Evolutionary conservation across 1,140 invertebrate species (phyloP), one percentile per base, ranked within the genome.

Genomic region (Drosophila eugracilis): DNA sequence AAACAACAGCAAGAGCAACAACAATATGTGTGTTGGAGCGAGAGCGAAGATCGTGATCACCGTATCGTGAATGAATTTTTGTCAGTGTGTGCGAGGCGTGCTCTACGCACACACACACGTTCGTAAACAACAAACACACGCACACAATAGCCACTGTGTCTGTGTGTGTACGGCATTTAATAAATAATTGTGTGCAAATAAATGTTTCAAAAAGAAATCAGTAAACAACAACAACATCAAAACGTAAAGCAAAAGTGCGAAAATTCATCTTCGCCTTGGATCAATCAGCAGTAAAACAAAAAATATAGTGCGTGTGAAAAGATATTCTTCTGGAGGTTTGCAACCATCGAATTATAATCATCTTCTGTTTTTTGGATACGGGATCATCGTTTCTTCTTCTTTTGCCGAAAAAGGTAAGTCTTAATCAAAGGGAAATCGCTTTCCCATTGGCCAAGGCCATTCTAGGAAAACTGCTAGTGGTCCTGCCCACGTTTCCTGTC

Each of bases 61-160:
- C 80, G 79, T 84, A 65, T 84, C 75, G 80, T 85, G 80, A 85
- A 85, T 85, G 80, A 85, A 85, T 86, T 73, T 83, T 71, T 85
- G 80, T 84, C 50, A 67, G 65, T 75, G 78, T 85, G 71, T 84
- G 67, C 19, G 63, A 65, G 57, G 65, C 48, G 59, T 67, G 45
- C 58, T 66, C n/a, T 36, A 42, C 36, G 45, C 58, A 49, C 44
- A 63, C 45, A 45, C 36, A 67, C 45, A 22, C n/a, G 60, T 67
- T n/a, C 44, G 28, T 52, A 53, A 53, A 59, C 57, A 55, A 34
- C 45, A 48, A 10, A 17, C 14, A 17, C 47, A 60, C 28, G 53
- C 54, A 58, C 54, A 9, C n/a, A 3, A n/a, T 4, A 5, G 6
- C 17, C 21, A n/a, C n/a, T n/a, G n/a, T 41, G 19, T 30, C 30